These are phyloP conservation scores for Lampropteryx suffumata DNA, from an alignment of 2,888 invertebrate genomes.

Conservation along the genomic window DNA sequence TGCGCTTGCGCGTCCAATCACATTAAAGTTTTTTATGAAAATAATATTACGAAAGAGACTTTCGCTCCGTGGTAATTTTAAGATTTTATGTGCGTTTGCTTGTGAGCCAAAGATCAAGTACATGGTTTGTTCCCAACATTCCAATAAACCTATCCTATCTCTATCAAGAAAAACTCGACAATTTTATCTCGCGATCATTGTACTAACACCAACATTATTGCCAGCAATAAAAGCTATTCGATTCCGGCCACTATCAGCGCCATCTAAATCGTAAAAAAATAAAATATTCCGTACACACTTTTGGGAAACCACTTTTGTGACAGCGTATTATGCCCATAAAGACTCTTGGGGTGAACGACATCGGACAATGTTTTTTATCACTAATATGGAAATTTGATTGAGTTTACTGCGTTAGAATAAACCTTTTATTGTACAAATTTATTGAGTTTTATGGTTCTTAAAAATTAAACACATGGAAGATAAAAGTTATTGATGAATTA, in stretches of 20 bases:
- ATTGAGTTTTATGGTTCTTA: conserved; percentile 52
- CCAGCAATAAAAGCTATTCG: conserved; percentile 37
- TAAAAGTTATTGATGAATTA: conserved; percentile 41
- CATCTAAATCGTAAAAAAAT: conserved; percentile 33
- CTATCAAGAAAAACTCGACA: conserved; percentile 7
- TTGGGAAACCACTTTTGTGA: conserved; percentile 36
- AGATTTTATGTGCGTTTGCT: background rate
- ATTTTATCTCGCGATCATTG: conserved; percentile 29
- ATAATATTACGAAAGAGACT: too few species aligned
- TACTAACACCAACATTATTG: conserved; percentile 27
- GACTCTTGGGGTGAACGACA: conserved; percentile 53
- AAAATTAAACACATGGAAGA: conserved; percentile 52
- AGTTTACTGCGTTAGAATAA: conserved; percentile 51
- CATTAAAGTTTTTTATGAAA: too few species aligned
- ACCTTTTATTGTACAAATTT: conserved; percentile 52
- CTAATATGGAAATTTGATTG: conserved; percentile 60
- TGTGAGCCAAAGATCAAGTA: background rate
- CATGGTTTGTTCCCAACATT: background rate
- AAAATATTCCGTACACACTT: conserved; percentile 40
- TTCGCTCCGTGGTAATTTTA: background rate
- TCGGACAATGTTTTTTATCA: conserved; percentile 49
- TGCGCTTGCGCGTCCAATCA: too few species aligned
- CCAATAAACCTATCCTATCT: conserved; percentile 3
- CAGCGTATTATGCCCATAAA: conserved; percentile 42
- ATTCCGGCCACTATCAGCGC: conserved; percentile 35